phyloP scores from a whole-genome alignment of 2,888 invertebrate genomes.

The Dinocampus coccinellae region DNA sequence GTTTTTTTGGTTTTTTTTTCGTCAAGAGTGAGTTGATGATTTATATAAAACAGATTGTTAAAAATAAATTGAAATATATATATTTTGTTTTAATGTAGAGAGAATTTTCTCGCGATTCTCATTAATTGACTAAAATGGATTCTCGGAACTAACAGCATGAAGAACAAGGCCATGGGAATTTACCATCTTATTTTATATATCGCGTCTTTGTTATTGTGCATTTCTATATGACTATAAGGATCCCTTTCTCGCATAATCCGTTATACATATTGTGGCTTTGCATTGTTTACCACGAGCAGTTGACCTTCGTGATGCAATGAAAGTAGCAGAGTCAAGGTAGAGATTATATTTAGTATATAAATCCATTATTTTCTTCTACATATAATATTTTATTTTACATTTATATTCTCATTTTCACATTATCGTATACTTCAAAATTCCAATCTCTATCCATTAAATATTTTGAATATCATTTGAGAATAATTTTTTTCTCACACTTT shows the following conservation, averaged over 20 bases:
- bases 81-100: slow-evolving; percentile 7
- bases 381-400: slow-evolving; percentile 10
- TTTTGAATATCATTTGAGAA: slow-evolving; percentile 20
- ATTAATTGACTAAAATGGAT: slow-evolving; percentile 50
- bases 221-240: slow-evolving; percentile 21
- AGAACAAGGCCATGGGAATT: slow-evolving; percentile 54
- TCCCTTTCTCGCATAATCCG: slow-evolving; percentile 48
- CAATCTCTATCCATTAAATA: not conserved
- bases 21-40: too few species aligned
- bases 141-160: slow-evolving; percentile 31
- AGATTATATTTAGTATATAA: slow-evolving; percentile 20
- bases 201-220: slow-evolving; percentile 30
- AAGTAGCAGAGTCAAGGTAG: slow-evolving; percentile 50
- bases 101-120: slow-evolving; percentile 29
- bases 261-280: slow-evolving; percentile 48
- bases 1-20: not conserved
- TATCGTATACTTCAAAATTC: slow-evolving; percentile 2
- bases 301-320: slow-evolving; percentile 43
- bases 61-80: not conserved
- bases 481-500: too few species aligned
- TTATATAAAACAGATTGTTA: too few species aligned
- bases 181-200: slow-evolving; percentile 37
- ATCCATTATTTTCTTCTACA: slow-evolving; percentile 8
- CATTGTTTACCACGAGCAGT: slow-evolving; percentile 46
- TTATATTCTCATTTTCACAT: not conserved